Conservation (phyloP, 2,888 invertebrate species). For the Mactromeris polynyma region DNA sequence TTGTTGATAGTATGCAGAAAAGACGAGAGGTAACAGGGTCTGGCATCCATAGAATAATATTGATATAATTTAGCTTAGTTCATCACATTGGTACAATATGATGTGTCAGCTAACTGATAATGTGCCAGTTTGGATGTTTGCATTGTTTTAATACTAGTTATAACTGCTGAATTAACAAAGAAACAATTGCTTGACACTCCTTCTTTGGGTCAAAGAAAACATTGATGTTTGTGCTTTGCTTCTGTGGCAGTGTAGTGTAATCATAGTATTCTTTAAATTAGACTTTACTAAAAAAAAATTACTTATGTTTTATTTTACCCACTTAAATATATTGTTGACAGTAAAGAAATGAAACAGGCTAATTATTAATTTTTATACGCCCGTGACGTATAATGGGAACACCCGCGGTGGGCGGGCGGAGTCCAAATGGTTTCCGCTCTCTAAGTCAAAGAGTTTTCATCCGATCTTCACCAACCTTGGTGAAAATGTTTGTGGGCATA, state of each 20-base stretch:
- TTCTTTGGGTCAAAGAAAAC: not conserved
- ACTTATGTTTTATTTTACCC: too few species aligned
- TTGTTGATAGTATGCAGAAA: conserved; percentile 39
- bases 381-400: too few species aligned
- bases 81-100: not conserved
- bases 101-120: not conserved
- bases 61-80: conserved; percentile 12
- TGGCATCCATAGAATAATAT: conserved; percentile 19
- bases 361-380: too few species aligned
- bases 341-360: too few species aligned
- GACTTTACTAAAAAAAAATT: too few species aligned
- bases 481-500: too few species aligned
- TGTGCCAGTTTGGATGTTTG: not conserved
- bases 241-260: not conserved
- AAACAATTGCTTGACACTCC: not conserved
- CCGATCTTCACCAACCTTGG: too few species aligned
- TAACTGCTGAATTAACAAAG: conserved; percentile 2
- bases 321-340: too few species aligned
- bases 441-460: too few species aligned
- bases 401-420: too few species aligned
- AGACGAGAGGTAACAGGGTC: conserved; percentile 54
- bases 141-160: conserved; percentile 5
- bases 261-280: too few species aligned
- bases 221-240: not conserved
- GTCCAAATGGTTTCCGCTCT: too few species aligned